Evolutionary conservation across 2,113 vertebrate species (phyloP), one percentile per base, ranked within the genome.

Genomic region (Bolborhynchus lineola): DNA sequence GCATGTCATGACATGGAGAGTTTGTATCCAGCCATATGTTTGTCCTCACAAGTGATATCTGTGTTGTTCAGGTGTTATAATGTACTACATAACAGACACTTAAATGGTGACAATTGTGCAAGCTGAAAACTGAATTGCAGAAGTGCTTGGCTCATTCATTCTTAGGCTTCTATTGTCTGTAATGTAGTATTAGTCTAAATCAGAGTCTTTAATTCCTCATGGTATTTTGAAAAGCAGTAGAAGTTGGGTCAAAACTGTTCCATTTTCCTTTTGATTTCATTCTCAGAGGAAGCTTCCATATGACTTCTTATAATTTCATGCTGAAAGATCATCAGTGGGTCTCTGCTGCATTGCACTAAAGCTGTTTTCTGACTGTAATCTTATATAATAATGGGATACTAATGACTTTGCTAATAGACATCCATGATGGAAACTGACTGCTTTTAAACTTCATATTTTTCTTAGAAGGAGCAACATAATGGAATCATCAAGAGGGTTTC

Each of bases 391-490:
- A 91, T 71, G 35, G 60, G 25, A 53, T 78, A 13, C 20, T 92
- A 88, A 94, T 88, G 79, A 68, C 50, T 94, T 88, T 71, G 31
- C 57, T 94, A 92, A 65, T 80, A 92, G 82, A 81, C 39, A 60
- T 64, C 17, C 47, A 75, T 35, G n/a, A 80, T 49, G 55, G 37
- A 90, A 84, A 79, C 4, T 46, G 31, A 47, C 63, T 76, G 12
- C 13, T 88, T 93, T 70, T 93, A 21, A 74, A 57, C 26, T 77
- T 77, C 21, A 15, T 78, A 14, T 39, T 91, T 95, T 86, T 82
- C 46, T 67, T 70, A 46, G 74, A 59, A 87, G 10, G n/a, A 76
- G 23, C 21, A 74, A 20, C 11, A 20, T 94, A 95, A 86, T 80
- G 50, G 90, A 91, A 64, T 82, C 39, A 91, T 76, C 42, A 72